Evolutionary conservation across 2,113 vertebrate genomes (phyloP), one percentile per base, ranked within the genome.

Genomic region (Daphoenositta chrysoptera): DNA sequence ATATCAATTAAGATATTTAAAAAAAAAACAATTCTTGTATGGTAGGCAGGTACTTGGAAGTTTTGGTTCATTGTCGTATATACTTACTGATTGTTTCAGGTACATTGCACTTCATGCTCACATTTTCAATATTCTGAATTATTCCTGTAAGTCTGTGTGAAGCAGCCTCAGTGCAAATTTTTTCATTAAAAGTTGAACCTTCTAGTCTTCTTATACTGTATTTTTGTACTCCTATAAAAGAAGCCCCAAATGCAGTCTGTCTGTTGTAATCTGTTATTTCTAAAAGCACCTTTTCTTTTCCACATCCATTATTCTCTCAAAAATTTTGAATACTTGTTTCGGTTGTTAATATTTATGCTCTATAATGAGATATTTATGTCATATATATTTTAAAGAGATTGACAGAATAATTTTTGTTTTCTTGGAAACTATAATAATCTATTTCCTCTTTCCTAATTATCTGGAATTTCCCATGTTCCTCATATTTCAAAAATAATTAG

Each of bases 401-500:
- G 40, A 42, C 48, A 83, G 28, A 82, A 85, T 79, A 12, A 31
- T 21, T 70, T 50, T 65, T 69, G 15, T 76, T 93, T 60, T 64
- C 78, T 78, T 83, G 31, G n/a, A 87, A 94, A 54, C 6, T 4
- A 10, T 35, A 65, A 31, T 58, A 83, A 64, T 79, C 57, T 69
- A 31, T 83, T 95, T 93, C 9, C 23, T 33, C 27, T 80, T 83
- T 72, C 85, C 35, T 90, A 63, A 92, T 73, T 86, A 73, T 66
- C 24, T 86, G 47, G 68, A 90, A 77, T 92, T 94, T 53, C 35
- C 48, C 66, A 39, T 66, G n/a, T 77, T 90, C 16, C 45, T 93
- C 45, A 54, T 91, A 76, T 87, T 83, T 96, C 27, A 93, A 91
- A 94, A 91, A 61, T 77, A 80, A 85, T 89, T 79, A 69, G 50